A percentile compares a stretch with the other conserved stretches of the same genome.
These are phyloP conservation scores for Dinoponera quadriceps DNA, from an alignment of 1,140 invertebrate genomes.

Conservation along the genomic window DNA sequence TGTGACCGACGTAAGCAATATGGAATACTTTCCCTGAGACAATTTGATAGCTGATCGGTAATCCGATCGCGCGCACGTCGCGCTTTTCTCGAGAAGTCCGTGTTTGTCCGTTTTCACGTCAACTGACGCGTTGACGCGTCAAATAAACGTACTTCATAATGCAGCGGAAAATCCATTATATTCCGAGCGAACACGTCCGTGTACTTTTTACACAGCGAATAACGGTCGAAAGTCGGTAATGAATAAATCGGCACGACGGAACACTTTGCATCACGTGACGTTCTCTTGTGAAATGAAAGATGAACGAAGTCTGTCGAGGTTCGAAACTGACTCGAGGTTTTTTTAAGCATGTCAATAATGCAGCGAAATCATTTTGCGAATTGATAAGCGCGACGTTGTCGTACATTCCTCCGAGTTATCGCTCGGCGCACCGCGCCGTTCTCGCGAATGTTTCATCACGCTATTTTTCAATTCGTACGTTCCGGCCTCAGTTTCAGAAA, in stretches of 20 bases:
- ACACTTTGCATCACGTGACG: too few species aligned
- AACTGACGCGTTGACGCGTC: too few species aligned
- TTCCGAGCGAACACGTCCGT: too few species aligned
- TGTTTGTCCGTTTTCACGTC: not conserved
- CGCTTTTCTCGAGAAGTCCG: not conserved
- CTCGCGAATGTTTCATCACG: conserved; percentile 42
- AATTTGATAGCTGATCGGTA: not conserved
- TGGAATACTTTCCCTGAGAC: conserved; percentile 6
- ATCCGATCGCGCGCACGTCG: too few species aligned
- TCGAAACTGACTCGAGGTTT: too few species aligned
- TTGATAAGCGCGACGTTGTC: conserved; percentile 6
- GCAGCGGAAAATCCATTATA: too few species aligned
- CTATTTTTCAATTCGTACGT: conserved; percentile 51
- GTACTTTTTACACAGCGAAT: too few species aligned
- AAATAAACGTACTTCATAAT: too few species aligned
- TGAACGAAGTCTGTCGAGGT: too few species aligned
- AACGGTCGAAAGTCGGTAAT: too few species aligned
- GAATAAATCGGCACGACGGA: too few species aligned
- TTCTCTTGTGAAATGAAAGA: too few species aligned
- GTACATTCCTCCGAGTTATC: conserved; percentile 31
- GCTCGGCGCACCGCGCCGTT: not conserved
- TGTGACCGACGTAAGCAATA: not conserved
- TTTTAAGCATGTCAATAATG: not conserved
- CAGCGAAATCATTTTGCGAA: conserved; percentile 15
- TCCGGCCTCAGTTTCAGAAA: conserved; percentile 42